Evolutionary conservation across 2,113 vertebrate species (phyloP).

Genomic region (Periophthalmodon schlosseri): DNA sequence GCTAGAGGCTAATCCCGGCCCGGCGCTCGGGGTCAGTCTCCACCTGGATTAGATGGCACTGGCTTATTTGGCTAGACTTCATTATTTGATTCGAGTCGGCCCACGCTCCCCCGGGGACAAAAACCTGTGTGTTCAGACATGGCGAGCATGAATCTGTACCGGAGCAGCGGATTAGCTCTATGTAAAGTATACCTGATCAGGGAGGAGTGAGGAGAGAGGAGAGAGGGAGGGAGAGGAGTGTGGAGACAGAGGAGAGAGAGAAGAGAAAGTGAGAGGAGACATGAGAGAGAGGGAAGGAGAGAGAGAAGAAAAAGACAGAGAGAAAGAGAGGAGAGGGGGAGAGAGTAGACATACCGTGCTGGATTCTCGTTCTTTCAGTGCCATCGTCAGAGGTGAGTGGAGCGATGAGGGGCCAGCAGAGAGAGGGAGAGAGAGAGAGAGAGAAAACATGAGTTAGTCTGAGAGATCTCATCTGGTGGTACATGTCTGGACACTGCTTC

Average conservation of each 20-base stretch:
- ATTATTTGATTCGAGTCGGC: slow-evolving; percentile 71
- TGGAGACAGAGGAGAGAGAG: slow-evolving; percentile 23
- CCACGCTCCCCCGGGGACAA: slow-evolving; percentile 49
- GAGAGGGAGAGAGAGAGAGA: slow-evolving; percentile 54
- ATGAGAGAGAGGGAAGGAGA: slow-evolving; percentile 35
- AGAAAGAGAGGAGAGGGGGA: slow-evolving; percentile 31
- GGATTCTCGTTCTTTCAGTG: slow-evolving; percentile 88
- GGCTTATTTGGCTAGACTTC: slow-evolving; percentile 72
- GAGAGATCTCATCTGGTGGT: too few species aligned
- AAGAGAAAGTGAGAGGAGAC: not conserved
- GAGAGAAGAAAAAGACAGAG: slow-evolving; percentile 12
- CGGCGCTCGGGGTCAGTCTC: slow-evolving; percentile 72
- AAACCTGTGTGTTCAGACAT: slow-evolving; percentile 53
- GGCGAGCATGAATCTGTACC: slow-evolving; percentile 45
- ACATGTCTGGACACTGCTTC: too few species aligned
- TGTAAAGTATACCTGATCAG: slow-evolving; percentile 59
- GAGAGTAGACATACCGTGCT: slow-evolving; percentile 84
- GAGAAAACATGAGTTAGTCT: not conserved
- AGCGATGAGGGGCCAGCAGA: slow-evolving; percentile 70
- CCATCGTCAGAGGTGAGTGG: slow-evolving; percentile 62
- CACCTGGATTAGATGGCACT: slow-evolving; percentile 74
- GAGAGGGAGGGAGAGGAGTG: not conserved
- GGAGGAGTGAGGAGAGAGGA: slow-evolving; percentile 25
- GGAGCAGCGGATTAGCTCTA: slow-evolving; percentile 35
- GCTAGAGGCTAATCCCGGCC: slow-evolving; percentile 69